Conservation (phyloP, 35 echinoderm and acorn worm genomes). For the Patiria miniata region DNA sequence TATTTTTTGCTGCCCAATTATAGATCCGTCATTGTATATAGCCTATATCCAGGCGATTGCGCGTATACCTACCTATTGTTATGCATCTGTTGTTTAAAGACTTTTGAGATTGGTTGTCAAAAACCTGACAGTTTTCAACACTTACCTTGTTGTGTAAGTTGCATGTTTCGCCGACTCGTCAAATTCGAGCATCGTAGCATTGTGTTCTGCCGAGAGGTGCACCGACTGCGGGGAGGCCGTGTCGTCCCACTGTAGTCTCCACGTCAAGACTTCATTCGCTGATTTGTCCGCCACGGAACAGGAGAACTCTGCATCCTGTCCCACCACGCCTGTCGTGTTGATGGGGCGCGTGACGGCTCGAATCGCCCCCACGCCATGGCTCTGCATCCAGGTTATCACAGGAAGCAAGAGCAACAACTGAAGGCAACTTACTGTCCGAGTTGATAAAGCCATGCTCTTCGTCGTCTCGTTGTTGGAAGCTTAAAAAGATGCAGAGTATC, state of each 20-base stretch:
- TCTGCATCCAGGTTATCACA: not conserved
- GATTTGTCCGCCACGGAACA: constrained; percentile 4
- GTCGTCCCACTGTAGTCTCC: not conserved
- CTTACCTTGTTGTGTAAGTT: constrained; percentile 4
- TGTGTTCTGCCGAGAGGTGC: not conserved
- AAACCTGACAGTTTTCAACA: no score
- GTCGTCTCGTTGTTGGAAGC: no score
- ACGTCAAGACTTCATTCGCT: not conserved
- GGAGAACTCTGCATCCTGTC: not conserved
- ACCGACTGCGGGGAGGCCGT: not conserved
- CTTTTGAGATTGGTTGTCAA: no score
- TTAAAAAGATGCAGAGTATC: no score
- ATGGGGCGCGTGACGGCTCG: not conserved
- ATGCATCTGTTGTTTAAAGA: no score
- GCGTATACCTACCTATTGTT: no score
- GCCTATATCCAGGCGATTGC: no score
- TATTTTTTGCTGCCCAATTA: no score
- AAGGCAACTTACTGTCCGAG: not conserved
- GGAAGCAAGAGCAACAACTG: not conserved
- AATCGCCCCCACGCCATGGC: not conserved
- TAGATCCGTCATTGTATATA: no score
- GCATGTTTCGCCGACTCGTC: not conserved
- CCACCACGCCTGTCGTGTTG: not conserved
- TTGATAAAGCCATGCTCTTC: not conserved
- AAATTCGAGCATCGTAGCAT: not conserved